phyloP scores from a whole-genome alignment of 2,113 vertebrate species.

The Nothoprocta pentlandii region DNA sequence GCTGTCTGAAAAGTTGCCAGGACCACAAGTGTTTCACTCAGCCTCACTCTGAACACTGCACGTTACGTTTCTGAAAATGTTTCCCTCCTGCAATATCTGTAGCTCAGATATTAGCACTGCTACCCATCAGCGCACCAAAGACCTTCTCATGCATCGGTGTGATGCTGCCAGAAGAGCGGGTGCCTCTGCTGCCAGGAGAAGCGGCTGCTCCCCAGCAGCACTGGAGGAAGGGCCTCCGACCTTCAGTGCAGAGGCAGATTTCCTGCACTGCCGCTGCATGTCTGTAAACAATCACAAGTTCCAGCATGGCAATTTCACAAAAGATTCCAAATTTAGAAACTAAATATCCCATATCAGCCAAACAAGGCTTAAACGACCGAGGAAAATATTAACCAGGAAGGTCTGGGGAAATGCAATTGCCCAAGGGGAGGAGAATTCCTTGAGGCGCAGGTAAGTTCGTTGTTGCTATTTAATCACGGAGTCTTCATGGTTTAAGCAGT shows the following conservation, averaged over 20 bases:
- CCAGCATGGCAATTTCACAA: not conserved
- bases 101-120: not conserved
- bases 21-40: not conserved
- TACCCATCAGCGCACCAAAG: not conserved
- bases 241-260: not conserved
- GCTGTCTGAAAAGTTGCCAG: not conserved
- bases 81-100: not conserved
- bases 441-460: not conserved
- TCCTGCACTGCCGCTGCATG: accelerated
- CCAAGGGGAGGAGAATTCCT: not conserved
- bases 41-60: not conserved
- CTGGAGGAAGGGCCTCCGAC: not conserved
- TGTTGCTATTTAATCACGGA: not conserved
- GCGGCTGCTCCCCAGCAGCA: not conserved
- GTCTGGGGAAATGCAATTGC: not conserved
- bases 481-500: not conserved
- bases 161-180: not conserved
- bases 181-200: not conserved
- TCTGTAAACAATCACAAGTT: not conserved
- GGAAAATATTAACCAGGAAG: not conserved
- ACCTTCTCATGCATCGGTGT: not conserved
- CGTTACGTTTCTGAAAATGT: accelerated
- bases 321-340: not conserved
- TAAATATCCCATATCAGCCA: not conserved
- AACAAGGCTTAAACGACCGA: not conserved